Percentiles rank a stretch among this genome's conserved stretches.
phyloP scores from a whole-genome alignment of 2,888 invertebrate species.

The Thera britannica region DNA sequence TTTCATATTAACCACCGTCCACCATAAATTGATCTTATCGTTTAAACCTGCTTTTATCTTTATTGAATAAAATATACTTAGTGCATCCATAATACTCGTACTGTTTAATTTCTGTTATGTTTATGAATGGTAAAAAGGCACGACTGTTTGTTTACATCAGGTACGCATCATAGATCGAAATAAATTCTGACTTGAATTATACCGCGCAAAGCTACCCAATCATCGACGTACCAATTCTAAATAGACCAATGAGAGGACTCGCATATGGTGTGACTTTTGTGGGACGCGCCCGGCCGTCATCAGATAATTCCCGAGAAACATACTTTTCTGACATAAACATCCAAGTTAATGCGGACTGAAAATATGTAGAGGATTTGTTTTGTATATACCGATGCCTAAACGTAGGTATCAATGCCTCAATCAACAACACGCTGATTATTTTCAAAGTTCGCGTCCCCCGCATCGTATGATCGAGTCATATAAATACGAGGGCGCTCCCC shows the following conservation, averaged over 20 bases:
- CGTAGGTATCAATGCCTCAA: conserved; percentile 51
- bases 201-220: conserved; percentile 68
- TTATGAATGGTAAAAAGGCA: neutral
- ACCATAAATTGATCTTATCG: too few species aligned
- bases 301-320: conserved; percentile 43
- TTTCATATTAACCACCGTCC: neutral
- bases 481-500: conserved; percentile 77
- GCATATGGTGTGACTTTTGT: conserved; percentile 80
- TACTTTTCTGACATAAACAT: conserved; percentile 58
- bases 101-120: neutral
- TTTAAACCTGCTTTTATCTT: too few species aligned
- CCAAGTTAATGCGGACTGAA: conserved; percentile 41
- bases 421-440: conserved; percentile 62
- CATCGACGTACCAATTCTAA: conserved; percentile 44
- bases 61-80: too few species aligned
- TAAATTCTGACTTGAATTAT: conserved; percentile 50
- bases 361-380: conserved; percentile 39
- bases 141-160: conserved; percentile 16
- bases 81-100: too few species aligned
- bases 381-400: conserved; percentile 42
- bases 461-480: conserved; percentile 81
- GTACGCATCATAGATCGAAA: conserved; percentile 6
- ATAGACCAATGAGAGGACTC: conserved; percentile 67
- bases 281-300: conserved; percentile 66
- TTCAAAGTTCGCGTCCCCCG: conserved; percentile 71